A percentile compares a stretch with the other conserved stretches of the same genome.
Conservation (phyloP, 1,140 invertebrate species). For the Uloborus diversus region DNA sequence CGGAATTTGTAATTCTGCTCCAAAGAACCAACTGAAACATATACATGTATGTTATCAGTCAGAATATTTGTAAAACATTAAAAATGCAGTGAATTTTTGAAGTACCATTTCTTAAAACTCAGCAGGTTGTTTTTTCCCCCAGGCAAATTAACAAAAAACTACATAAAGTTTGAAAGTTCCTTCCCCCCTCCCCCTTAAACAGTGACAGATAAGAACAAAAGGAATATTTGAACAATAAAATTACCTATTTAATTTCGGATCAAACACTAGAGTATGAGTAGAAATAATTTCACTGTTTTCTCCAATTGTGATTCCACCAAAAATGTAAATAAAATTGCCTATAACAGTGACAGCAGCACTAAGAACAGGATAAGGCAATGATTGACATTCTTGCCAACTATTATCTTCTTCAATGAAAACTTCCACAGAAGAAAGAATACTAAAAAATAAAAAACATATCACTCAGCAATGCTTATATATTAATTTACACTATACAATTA, state of each 20-base stretch:
- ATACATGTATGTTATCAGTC: no score
- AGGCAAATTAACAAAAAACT: neutral
- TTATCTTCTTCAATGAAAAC: neutral
- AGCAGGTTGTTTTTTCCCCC: neutral
- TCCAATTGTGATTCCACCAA: neutral
- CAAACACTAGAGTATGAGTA: neutral
- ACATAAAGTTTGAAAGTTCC: neutral
- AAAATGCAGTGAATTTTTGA: neutral
- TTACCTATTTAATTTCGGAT: neutral
- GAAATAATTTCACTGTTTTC: neutral
- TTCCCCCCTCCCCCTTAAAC: no score
- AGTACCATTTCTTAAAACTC: neutral
- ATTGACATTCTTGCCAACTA: neutral
- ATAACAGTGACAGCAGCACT: neutral
- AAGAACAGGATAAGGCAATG: neutral
- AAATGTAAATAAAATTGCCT: neutral
- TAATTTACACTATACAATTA: no score
- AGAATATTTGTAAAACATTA: no score
- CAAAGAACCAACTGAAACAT: neutral
- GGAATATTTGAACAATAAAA: neutral
- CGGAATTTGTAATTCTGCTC: neutral
- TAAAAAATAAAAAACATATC: neutral
- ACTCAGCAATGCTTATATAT: no score
- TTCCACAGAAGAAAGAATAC: neutral
- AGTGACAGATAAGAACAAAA: neutral